phyloP scores from a whole-genome alignment of 2,113 vertebrate species.

The Gopherus evgoodei region DNA sequence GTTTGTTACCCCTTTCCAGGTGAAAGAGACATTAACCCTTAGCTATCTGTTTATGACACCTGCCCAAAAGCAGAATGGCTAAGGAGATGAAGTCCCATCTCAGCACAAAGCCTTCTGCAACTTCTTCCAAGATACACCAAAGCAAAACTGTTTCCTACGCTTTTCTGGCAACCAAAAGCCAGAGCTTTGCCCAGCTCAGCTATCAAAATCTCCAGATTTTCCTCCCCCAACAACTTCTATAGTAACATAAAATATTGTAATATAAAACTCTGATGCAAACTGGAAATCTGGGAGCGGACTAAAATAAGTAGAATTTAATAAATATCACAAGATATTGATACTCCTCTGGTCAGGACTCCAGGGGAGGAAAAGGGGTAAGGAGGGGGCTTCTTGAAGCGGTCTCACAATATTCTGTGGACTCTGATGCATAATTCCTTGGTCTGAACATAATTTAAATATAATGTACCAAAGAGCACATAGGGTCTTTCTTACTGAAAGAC shows the following conservation, averaged over 20 bases:
- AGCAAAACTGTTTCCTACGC: not conserved
- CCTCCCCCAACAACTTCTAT: not conserved
- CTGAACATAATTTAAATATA: not conserved
- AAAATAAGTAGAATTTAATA: not conserved
- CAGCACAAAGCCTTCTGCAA: not conserved
- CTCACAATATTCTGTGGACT: accelerated
- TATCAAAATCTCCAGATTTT: not conserved
- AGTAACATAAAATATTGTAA: not conserved
- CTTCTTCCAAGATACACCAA: accelerated
- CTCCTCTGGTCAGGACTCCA: accelerated
- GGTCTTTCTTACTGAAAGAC: not conserved
- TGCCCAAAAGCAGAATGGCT: not conserved
- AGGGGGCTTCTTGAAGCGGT: not conserved
- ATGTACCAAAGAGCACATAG: not conserved
- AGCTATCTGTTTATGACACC: too few species aligned
- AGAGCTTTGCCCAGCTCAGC: not conserved
- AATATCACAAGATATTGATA: not conserved
- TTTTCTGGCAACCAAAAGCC: accelerated
- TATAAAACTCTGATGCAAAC: not conserved
- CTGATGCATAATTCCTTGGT: not conserved
- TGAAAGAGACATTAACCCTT: too few species aligned
- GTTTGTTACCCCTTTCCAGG: too few species aligned
- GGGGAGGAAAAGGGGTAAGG: accelerated
- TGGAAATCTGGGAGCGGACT: accelerated
- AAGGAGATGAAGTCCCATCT: not conserved